phyloP scores from a whole-genome alignment of 2,797 vertebrate species.

The Alosa sapidissima region DNA sequence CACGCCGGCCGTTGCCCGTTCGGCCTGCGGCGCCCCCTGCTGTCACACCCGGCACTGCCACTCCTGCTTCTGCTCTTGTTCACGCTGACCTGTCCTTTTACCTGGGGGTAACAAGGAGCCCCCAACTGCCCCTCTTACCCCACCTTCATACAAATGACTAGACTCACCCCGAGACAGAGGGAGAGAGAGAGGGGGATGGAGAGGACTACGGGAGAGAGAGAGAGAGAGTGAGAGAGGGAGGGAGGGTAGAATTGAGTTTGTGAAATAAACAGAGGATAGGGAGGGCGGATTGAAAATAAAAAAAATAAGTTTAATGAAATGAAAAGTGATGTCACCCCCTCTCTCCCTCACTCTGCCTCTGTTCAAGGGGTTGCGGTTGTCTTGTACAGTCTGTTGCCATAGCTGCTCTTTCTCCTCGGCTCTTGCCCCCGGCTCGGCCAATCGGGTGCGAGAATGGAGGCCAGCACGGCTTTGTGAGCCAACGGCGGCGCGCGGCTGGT shows the following conservation, averaged over 20 bases:
- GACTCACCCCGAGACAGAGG: constrained; percentile 21
- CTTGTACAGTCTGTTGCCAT: constrained; percentile 26
- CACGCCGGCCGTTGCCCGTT: constrained; percentile 38
- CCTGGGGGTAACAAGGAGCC: constrained; percentile 63
- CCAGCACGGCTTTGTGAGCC: constrained; percentile 11
- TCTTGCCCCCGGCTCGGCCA: not conserved
- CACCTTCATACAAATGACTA: constrained; percentile 29
- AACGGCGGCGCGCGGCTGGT: not conserved
- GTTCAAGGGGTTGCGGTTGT: not conserved
- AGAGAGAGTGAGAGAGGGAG: constrained; percentile 44
- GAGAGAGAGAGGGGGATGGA: not conserved
- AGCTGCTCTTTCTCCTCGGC: constrained; percentile 11
- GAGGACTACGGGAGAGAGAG: constrained; percentile 23
- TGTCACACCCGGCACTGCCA: constrained; percentile 17
- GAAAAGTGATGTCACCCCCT: not conserved
- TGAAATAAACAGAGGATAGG: constrained; percentile 20
- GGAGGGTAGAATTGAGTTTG: constrained; percentile 6
- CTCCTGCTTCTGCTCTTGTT: constrained; percentile 55
- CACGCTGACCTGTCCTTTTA: constrained; percentile 58
- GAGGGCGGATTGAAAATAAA: constrained; percentile 35
- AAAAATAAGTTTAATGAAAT: not conserved
- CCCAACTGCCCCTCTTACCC: constrained; percentile 27
- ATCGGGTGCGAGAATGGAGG: not conserved
- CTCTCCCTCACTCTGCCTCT: not conserved
- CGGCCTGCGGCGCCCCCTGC: constrained; percentile 48